These are phyloP conservation scores for Gortyna flavago DNA, from an alignment of 2,888 invertebrate genomes.

Conservation along the genomic window DNA sequence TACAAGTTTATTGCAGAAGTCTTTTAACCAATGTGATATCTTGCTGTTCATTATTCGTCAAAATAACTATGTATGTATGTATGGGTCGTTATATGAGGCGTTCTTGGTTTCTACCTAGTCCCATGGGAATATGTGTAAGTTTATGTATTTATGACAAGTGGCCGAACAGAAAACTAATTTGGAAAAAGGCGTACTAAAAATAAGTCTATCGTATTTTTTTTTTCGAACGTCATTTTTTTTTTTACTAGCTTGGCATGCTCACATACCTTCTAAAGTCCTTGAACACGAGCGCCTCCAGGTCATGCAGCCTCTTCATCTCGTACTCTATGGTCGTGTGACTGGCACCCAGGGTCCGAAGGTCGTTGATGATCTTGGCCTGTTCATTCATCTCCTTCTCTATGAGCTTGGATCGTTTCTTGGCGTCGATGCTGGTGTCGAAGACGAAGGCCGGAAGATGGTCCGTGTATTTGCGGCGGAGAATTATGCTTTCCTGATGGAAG, in stretches of 20 bases:
- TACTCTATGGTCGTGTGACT: slow-evolving; percentile 97
- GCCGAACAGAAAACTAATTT: neutral
- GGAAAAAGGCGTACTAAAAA: neutral
- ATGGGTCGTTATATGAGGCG: neutral
- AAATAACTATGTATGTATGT: no score
- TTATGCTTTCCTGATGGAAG: slow-evolving; percentile 91
- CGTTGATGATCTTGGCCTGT: slow-evolving; percentile 98
- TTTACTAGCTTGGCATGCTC: neutral
- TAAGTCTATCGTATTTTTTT: neutral
- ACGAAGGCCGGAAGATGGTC: slow-evolving; percentile 95
- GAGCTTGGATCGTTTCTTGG: slow-evolving; percentile 96
- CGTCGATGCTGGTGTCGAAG: slow-evolving; percentile 94
- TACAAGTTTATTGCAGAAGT: neutral
- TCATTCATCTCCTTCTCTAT: slow-evolving; percentile 99
- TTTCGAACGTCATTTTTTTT: neutral
- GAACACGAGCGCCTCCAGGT: slow-evolving; percentile 97
- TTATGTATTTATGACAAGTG: neutral
- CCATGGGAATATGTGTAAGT: neutral
- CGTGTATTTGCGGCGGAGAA: slow-evolving; percentile 91
- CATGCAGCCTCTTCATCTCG: slow-evolving; percentile 97
- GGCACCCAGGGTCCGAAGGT: slow-evolving; percentile 96
- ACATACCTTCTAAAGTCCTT: slow-evolving; percentile 95
- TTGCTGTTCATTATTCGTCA: no score
- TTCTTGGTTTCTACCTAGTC: neutral
- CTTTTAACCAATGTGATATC: no score